These are phyloP conservation scores for Metallyticus violacea DNA, from an alignment of 2,888 invertebrate species.

Conservation along the genomic window DNA sequence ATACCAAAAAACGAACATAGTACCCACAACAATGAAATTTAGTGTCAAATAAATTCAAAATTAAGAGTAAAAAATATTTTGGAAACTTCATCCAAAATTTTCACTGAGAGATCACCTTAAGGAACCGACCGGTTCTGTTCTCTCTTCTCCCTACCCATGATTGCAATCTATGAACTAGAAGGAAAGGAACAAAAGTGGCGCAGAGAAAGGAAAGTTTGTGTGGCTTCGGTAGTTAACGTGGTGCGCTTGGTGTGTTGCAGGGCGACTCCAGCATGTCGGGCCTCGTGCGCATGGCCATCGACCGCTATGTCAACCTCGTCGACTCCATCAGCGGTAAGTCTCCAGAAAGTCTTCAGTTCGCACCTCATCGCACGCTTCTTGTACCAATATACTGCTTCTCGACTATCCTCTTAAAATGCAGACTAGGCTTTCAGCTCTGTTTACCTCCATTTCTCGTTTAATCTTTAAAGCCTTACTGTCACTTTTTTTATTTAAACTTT, in stretches of 20 bases:
- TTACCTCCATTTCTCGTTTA: too few relatives aligned
- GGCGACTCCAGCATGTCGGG: constrained; percentile 53
- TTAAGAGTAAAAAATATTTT: not conserved
- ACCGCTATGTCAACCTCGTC: constrained; percentile 68
- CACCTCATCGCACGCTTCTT: too few relatives aligned
- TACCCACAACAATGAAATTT: too few relatives aligned
- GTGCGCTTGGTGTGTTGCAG: not conserved
- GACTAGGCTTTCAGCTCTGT: too few relatives aligned
- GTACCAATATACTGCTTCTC: too few relatives aligned
- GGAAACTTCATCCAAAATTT: not conserved
- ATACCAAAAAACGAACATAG: too few relatives aligned
- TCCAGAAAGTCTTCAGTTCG: too few relatives aligned
- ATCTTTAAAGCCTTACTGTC: too few relatives aligned
- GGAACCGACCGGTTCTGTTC: not conserved
- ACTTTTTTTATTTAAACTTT: too few relatives aligned
- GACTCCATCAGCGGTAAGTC: constrained; percentile 72
- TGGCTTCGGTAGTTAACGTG: not conserved
- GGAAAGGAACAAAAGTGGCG: not conserved
- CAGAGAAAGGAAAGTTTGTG: not conserved
- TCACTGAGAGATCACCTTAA: too few relatives aligned
- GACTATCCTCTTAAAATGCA: too few relatives aligned
- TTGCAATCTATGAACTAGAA: not conserved
- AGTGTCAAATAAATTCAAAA: too few relatives aligned
- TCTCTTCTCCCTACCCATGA: not conserved
- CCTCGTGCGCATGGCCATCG: constrained; percentile 64